Percentiles rank a stretch among this genome's conserved stretches.
phyloP scores from a whole-genome alignment of 2,797 vertebrate species.

The Potorous gilbertii region DNA sequence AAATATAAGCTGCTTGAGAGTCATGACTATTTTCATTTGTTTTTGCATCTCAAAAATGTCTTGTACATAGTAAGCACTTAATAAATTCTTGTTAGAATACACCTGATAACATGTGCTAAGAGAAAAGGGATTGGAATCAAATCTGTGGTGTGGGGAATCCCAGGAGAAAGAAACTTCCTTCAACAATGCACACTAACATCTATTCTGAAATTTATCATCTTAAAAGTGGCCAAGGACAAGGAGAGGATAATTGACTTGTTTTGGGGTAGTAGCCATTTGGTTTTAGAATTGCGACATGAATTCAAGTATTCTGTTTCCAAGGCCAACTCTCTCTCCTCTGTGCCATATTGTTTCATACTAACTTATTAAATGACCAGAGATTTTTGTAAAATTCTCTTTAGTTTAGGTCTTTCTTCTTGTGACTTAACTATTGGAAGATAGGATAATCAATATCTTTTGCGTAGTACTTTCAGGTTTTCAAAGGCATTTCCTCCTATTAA shows the following conservation, averaged over 20 bases:
- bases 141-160: background rate
- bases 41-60: background rate
- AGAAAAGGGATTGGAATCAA: background rate
- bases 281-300: background rate
- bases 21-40: background rate
- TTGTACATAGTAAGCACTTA: background rate
- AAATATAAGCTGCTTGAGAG: background rate
- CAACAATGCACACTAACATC: background rate
- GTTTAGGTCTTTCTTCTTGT: constrained; percentile 13
- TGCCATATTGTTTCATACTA: constrained; percentile 43
- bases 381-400: background rate
- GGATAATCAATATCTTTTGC: background rate
- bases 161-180: background rate
- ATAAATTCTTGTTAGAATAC: background rate
- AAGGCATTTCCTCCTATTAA: background rate
- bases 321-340: background rate
- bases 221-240: background rate
- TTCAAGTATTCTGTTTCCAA: background rate
- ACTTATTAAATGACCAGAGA: constrained; percentile 9
- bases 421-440: background rate
- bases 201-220: background rate
- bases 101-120: background rate
- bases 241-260: background rate
- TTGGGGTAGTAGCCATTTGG: background rate
- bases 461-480: background rate